Evolutionary conservation across 35 echinoderm and acorn worm species (phyloP).

Genomic region (Diadema setosum): DNA sequence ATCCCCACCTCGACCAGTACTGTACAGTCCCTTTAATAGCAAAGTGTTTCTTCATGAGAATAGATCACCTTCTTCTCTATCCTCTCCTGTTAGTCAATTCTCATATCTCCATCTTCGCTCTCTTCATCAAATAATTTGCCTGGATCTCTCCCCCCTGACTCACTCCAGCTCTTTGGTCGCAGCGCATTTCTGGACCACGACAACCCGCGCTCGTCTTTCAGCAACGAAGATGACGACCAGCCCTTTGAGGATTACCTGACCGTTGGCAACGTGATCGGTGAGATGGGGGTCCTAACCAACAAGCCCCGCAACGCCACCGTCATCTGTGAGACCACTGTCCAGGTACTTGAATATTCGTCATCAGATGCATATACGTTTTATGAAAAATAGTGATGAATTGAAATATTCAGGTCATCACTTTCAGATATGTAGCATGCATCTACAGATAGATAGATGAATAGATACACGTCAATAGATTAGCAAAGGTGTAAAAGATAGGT

Average conservation of each 20-base stretch:
- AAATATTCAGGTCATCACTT: too few relatives aligned
- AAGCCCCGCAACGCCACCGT: slow-evolving; percentile 85
- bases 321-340: slow-evolving; percentile 82
- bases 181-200: slow-evolving; percentile 80
- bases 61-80: too few relatives aligned
- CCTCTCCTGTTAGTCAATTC: background rate
- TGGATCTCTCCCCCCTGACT: background rate
- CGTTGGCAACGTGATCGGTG: slow-evolving; percentile 91
- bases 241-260: slow-evolving; percentile 92
- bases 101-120: background rate
- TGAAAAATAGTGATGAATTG: too few relatives aligned
- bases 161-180: slow-evolving; percentile 20
- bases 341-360: slow-evolving; percentile 31
- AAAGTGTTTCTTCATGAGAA: too few relatives aligned
- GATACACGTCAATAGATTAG: too few relatives aligned
- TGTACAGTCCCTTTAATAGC: too few relatives aligned
- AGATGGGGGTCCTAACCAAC: slow-evolving; percentile 85
- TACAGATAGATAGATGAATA: too few relatives aligned
- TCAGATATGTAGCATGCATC: too few relatives aligned
- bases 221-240: background rate
- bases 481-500: too few relatives aligned
- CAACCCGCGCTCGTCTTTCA: background rate
- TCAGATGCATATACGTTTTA: too few relatives aligned
- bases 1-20: too few relatives aligned
- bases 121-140: background rate